Evolutionary conservation across 2,888 invertebrate genomes (phyloP).

Genomic region (Torymus tubicola): DNA sequence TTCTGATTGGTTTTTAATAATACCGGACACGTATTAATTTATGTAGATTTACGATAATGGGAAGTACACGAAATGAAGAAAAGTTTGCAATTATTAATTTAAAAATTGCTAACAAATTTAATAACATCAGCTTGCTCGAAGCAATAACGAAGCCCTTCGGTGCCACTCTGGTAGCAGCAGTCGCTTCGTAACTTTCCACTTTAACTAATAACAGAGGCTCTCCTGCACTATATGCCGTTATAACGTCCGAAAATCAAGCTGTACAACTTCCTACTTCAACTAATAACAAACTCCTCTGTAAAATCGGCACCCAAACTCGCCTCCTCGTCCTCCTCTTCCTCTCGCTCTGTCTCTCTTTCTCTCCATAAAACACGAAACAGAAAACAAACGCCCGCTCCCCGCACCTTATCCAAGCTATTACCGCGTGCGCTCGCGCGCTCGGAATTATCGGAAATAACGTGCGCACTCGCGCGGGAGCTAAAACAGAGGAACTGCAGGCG

Average conservation of each 20-base stretch:
- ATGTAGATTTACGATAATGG: background rate
- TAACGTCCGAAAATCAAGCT: constrained; percentile 26
- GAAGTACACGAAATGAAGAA: background rate
- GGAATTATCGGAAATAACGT: constrained; percentile 53
- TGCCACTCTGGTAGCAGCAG: background rate
- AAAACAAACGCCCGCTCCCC: background rate
- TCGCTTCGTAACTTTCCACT: constrained; percentile 44
- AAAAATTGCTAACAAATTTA: background rate
- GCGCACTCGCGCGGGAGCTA: background rate
- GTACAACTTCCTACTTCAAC: constrained; percentile 43
- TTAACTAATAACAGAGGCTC: constrained; percentile 41
- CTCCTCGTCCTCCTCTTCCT: background rate
- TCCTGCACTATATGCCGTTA: background rate
- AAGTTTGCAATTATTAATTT: no score
- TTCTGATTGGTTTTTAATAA: no score
- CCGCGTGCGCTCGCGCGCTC: background rate
- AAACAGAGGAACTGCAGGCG: background rate
- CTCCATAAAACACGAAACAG: constrained; percentile 1
- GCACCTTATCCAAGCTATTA: constrained; percentile 13
- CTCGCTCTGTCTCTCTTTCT: background rate
- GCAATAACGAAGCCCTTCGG: constrained; percentile 25
- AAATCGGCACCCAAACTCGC: constrained; percentile 31
- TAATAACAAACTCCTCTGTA: constrained; percentile 43
- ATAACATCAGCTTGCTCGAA: constrained; percentile 16
- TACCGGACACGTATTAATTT: background rate